phyloP scores from a whole-genome alignment of 2,113 vertebrate species.

The Argyrosomus japonicus region DNA sequence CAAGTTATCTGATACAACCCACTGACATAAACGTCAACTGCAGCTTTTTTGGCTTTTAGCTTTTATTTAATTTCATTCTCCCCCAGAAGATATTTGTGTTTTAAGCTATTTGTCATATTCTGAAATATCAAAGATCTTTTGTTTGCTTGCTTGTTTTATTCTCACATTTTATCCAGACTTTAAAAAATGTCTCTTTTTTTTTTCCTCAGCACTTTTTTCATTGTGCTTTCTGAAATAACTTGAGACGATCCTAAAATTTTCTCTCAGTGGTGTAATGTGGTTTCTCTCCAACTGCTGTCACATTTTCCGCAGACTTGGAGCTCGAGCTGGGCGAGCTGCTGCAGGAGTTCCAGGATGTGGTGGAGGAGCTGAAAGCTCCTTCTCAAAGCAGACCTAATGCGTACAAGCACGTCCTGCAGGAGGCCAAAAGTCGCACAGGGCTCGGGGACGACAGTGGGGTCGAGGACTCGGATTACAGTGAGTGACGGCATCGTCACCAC shows the following conservation, averaged over 20 bases:
- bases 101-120: background rate
- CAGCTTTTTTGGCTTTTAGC: constrained; percentile 11
- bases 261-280: constrained; percentile 23
- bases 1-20: constrained; percentile 26
- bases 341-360: constrained; percentile 85
- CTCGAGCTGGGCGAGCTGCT: constrained; percentile 80
- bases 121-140: background rate
- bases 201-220: background rate
- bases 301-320: constrained; percentile 81
- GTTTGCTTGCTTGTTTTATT: background rate
- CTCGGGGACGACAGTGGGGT: constrained; percentile 77
- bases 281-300: constrained; percentile 56
- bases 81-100: background rate
- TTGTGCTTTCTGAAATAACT: constrained; percentile 2
- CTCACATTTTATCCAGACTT: no score
- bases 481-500: constrained; percentile 31
- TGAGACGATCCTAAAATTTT: constrained; percentile 1
- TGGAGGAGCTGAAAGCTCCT: constrained; percentile 80
- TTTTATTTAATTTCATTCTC: constrained; percentile 8
- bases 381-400: constrained; percentile 51
- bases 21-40: constrained; percentile 29
- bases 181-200: background rate
- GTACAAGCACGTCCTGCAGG: constrained; percentile 70
- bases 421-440: constrained; percentile 69
- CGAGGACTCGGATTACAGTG: constrained; percentile 83